phyloP scores from a whole-genome alignment of 2,797 vertebrate species.

The Triplophysa bombifrons region DNA sequence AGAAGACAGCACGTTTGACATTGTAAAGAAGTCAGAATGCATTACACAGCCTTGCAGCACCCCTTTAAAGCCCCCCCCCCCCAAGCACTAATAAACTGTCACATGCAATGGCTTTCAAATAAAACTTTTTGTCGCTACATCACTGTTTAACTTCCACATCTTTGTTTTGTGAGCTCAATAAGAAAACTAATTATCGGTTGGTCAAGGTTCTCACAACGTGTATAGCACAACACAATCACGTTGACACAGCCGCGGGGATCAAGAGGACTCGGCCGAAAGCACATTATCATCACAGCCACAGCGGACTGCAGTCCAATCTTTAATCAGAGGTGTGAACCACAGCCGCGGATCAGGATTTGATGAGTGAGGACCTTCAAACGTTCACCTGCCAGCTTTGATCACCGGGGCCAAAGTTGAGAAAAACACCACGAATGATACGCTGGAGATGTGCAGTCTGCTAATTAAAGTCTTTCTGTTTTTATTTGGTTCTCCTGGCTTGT shows the following conservation, averaged over 20 bases:
- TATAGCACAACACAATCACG: slow-evolving; percentile 35
- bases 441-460: slow-evolving; percentile 35
- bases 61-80: no score
- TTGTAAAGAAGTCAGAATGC: no score
- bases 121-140: no score
- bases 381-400: slow-evolving; percentile 31
- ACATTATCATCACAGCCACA: slow-evolving; percentile 18
- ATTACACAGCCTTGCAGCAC: no score
- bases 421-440: slow-evolving; percentile 23
- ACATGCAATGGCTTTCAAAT: no score
- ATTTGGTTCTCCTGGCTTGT: slow-evolving; percentile 44
- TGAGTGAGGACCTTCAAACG: slow-evolving; percentile 12
- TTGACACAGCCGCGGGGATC: slow-evolving; percentile 14
- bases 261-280: slow-evolving; percentile 27
- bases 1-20: no score
- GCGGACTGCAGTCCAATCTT: slow-evolving; percentile 23
- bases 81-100: no score
- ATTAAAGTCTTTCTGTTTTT: slow-evolving; percentile 54
- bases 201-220: background rate
- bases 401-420: slow-evolving; percentile 21
- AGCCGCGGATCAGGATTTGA: slow-evolving; percentile 10
- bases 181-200: slow-evolving; percentile 4
- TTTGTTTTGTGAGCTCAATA: slow-evolving; percentile 1
- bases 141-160: background rate
- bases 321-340: slow-evolving; percentile 40